Evolutionary conservation across 2,113 vertebrate species (phyloP), one percentile per base, ranked within the genome.

Genomic region (Periophthalmus modestus): DNA sequence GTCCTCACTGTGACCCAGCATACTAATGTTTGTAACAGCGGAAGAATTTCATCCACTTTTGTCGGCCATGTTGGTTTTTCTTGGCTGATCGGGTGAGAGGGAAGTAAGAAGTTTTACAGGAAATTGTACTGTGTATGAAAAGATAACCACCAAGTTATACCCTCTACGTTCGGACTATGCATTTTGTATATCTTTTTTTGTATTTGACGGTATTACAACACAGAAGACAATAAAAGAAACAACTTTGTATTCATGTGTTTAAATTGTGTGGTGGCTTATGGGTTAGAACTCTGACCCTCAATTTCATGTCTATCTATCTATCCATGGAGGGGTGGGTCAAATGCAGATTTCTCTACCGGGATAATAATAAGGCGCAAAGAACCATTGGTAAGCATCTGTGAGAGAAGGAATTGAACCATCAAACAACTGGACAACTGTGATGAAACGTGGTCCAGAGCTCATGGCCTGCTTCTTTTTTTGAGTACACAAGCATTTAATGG

Each of bases 121-220:
- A 28, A 15, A 34, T 62, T 62, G 59, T 62, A 62, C 59, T 62
- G 59, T 62, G 59, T 62, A 62, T 62, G 59, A 62, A 62, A 62
- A 15, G 57, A 62, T 62, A 62, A 62, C 59, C 59, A 62, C 59
- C 24, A 14, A 59, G 28, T 14, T 15, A 59, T 59, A 62, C 59
- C 59, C 59, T 62, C 59, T 62, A 19, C 57, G 15, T 62, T 62
- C 16, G 59, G 59, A 62, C 58, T 61, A 61, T 18, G 16, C 15
- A 34, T 62, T 59, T 61, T 62, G 24, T 62, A 62, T 62, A 62
- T 28, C 59, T 62, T 34, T 62, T 62, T 62, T 62, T 52, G 59
- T 62, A 62, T 28, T 59, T 59, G 57, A 28, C 23, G 21, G 7
- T 59, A 59, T 59, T 59, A 59, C 57, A 28, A 59, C 57, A 59